Evolutionary conservation across 1,140 invertebrate species (phyloP), one percentile per base, ranked within the genome.

Genomic region (Contarinia nasturtii): DNA sequence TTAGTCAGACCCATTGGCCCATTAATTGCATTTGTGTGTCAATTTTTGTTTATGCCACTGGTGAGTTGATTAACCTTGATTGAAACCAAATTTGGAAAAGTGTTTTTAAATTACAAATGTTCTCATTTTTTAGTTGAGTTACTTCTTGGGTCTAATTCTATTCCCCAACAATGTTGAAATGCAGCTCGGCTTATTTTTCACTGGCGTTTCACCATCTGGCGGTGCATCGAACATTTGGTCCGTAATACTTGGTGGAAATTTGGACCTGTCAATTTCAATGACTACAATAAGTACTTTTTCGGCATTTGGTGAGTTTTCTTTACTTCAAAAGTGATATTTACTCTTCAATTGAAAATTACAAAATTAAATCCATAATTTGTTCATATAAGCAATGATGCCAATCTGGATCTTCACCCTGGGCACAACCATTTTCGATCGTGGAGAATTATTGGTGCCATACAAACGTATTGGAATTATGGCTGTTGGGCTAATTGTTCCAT

Each of bases 171-270:
- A 72, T 46, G 67, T 77, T 17, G 73, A 75, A 48, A 72, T 90
- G 70, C 77, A 80, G 48, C 66, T 94, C 51, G 91, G 91, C 0
- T 72, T 95, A 57, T 95, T 95, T 66, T 86, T 91, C 54, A 85
- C 86, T 2, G 91, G 89, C 1, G 84, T 89, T 43, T 79, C 83
- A 48, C 91, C 91, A 14, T 89, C 37, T 27, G 91, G 91, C 1
- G 90, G 89, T 2, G 86, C 89, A 11, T 93, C 88, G n/a, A 96
- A 96, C 61, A 89, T 93, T 53, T 95, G 91, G 88, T 86, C 88
- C 1, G 75, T 86, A 49, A 72, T 92, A 27, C 63, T 96, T 0
- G 81, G 77, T 33, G 91, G 86, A 7, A 94, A 94, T 67, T 69
- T 93, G 0, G 79, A 89, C 67, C 70, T 95, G 7, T 91, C 86